These are phyloP conservation scores for Cebidichthys violaceus DNA, from an alignment of 2,113 vertebrate species.

Conservation along the genomic window DNA sequence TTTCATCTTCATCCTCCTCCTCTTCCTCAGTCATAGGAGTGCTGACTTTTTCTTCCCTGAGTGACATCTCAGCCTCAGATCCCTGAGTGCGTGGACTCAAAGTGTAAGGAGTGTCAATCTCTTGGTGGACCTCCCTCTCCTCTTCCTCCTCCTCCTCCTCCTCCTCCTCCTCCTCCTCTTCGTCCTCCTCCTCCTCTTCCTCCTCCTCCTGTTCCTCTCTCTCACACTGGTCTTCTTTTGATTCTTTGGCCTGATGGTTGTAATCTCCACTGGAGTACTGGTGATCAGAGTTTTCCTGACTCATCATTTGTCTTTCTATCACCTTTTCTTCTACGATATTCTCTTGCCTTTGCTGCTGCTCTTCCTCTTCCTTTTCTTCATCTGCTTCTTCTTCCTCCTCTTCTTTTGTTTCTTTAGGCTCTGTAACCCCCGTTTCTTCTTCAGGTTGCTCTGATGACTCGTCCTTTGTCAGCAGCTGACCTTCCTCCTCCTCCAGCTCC, in stretches of 20 bases:
- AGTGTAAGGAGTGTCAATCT: slow-evolving; percentile 50
- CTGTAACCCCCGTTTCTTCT: slow-evolving; percentile 24
- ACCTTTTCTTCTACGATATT: slow-evolving; percentile 56
- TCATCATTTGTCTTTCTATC: slow-evolving; percentile 61
- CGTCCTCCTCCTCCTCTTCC: slow-evolving; percentile 74
- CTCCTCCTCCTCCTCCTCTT: slow-evolving; percentile 54
- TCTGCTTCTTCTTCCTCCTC: slow-evolving; percentile 58
- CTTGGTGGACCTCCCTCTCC: slow-evolving; percentile 59
- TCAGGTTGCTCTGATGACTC: slow-evolving; percentile 48
- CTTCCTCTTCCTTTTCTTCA: slow-evolving; percentile 33
- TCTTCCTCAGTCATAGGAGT: slow-evolving; percentile 72
- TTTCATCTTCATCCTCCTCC: slow-evolving; percentile 62
- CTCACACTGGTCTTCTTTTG: slow-evolving; percentile 72
- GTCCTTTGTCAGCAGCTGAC: slow-evolving; percentile 70
- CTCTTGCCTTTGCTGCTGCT: slow-evolving; percentile 56
- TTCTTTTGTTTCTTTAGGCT: slow-evolving; percentile 51
- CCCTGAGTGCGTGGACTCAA: slow-evolving; percentile 75
- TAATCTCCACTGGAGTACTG: slow-evolving; percentile 85
- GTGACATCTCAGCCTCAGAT: slow-evolving; percentile 68
- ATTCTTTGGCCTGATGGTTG: slow-evolving; percentile 78
- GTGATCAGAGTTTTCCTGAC: slow-evolving; percentile 83
- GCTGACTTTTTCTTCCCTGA: slow-evolving; percentile 71
- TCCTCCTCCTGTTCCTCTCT: slow-evolving; percentile 77
- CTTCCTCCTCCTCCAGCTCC: slow-evolving; percentile 78
- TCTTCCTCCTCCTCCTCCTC: slow-evolving; percentile 76